Conservation (phyloP, 1,140 invertebrate species). For the Sesamia nonagrioides region DNA sequence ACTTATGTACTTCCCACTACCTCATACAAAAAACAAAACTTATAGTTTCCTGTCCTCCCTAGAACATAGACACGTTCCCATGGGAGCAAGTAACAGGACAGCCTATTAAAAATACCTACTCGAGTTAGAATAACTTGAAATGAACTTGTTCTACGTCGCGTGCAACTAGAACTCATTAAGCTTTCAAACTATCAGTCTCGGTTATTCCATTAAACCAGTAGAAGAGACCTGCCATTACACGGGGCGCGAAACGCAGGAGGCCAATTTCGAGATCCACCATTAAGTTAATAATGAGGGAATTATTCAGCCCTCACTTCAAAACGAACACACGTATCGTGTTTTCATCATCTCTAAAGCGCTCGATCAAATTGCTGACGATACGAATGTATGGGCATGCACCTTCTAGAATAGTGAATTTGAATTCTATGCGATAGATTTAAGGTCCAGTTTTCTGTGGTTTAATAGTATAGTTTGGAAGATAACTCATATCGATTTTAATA, state of each 20-base stretch:
- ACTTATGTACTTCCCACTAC: background rate
- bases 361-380: conserved; percentile 57
- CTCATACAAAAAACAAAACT: background rate
- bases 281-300: conserved; percentile 65
- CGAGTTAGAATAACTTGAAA: conserved; percentile 11
- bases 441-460: background rate
- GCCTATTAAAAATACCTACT: conserved; percentile 1
- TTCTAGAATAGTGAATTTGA: conserved; percentile 14
- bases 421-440: conserved; percentile 4
- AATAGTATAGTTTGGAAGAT: background rate
- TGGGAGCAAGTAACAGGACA: background rate
- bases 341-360: conserved; percentile 69
- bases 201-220: conserved; percentile 50
- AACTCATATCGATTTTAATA: conserved; percentile 57
- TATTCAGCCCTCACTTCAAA: conserved; percentile 58
- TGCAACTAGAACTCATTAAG: conserved; percentile 27
- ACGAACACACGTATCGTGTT: conserved; percentile 65
- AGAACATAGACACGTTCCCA: background rate
- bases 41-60: background rate
- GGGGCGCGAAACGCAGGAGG: conserved; percentile 57
- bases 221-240: conserved; percentile 52
- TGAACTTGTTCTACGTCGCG: conserved; percentile 34
- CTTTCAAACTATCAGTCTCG: conserved; percentile 38
- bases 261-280: conserved; percentile 65
- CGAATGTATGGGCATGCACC: background rate